A percentile compares a stretch with the other conserved stretches of the same genome.
These are phyloP conservation scores for Spea multiplicata DNA, from an alignment of 2,113 vertebrate genomes.

Conservation along the genomic window DNA sequence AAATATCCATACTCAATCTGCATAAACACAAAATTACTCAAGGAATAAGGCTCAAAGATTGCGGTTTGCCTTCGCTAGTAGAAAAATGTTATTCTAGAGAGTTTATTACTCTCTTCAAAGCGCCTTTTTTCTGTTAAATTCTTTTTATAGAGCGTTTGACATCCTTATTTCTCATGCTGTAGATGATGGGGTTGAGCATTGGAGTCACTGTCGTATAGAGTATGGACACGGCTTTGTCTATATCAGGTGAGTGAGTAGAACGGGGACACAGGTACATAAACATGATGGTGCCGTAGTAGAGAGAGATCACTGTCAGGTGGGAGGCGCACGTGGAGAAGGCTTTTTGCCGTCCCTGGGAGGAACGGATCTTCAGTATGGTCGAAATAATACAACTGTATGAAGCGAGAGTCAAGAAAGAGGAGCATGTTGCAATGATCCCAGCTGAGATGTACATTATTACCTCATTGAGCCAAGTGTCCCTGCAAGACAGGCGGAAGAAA, in stretches of 20 bases:
- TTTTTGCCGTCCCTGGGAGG: background rate
- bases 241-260: background rate
- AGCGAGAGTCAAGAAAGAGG: background rate
- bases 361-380: slow-evolving; percentile 12
- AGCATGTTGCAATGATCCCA: slow-evolving; percentile 11
- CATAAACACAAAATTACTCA: no score
- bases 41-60: no score
- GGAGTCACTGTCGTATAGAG: background rate
- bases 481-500: slow-evolving; percentile 43
- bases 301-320: slow-evolving; percentile 10
- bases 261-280: slow-evolving; percentile 2
- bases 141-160: slow-evolving; percentile 2
- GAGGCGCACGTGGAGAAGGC: slow-evolving; percentile 37
- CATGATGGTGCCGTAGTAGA: slow-evolving; percentile 28
- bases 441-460: slow-evolving; percentile 47
- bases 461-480: slow-evolving; percentile 36
- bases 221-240: background rate
- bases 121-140: background rate
- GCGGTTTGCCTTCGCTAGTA: no score
- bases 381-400: slow-evolving; percentile 13
- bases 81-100: no score
- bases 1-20: no score
- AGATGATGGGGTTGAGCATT: slow-evolving; percentile 21
- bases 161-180: slow-evolving; percentile 25
- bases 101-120: no score